Evolutionary conservation across 2,888 invertebrate species (phyloP).

Genomic region (Vanessa cardui): DNA sequence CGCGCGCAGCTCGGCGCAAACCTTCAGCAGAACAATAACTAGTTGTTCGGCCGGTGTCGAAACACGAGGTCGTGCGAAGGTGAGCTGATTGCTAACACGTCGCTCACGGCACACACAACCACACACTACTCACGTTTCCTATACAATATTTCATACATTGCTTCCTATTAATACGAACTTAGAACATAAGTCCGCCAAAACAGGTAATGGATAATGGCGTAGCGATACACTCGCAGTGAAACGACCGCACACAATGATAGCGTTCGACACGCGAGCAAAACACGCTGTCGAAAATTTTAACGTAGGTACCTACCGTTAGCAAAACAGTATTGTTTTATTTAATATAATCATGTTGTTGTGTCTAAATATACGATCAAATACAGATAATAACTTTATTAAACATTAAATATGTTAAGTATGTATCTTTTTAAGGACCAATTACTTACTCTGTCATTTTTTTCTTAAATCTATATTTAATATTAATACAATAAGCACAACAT

Average conservation of each 20-base stretch:
- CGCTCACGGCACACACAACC: conserved; percentile 57
- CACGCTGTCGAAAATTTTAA: conserved; percentile 69
- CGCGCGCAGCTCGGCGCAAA: conserved; percentile 67
- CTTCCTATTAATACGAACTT: neutral
- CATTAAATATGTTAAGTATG: neutral
- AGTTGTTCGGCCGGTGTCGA: conserved; percentile 70
- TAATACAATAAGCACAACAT: too few relatives aligned
- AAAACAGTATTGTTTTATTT: conserved; percentile 37
- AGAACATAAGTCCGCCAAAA: neutral
- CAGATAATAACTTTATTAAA: too few relatives aligned
- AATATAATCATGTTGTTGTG: neutral
- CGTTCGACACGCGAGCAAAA: conserved; percentile 72
- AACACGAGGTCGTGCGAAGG: conserved; percentile 81
- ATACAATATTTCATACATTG: conserved; percentile 16
- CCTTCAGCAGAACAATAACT: conserved; percentile 77
- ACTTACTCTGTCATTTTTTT: too few relatives aligned
- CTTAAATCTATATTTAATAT: too few relatives aligned
- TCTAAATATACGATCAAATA: too few relatives aligned
- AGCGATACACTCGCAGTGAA: conserved; percentile 17
- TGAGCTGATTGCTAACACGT: conserved; percentile 74
- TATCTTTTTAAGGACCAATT: neutral
- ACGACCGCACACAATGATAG: conserved; percentile 54
- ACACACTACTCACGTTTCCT: neutral
- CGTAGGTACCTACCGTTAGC: conserved; percentile 51
- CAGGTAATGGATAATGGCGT: conserved; percentile 21